Evolutionary conservation across 2,797 vertebrate species (phyloP).

Genomic region (Muscicapa comitata): DNA sequence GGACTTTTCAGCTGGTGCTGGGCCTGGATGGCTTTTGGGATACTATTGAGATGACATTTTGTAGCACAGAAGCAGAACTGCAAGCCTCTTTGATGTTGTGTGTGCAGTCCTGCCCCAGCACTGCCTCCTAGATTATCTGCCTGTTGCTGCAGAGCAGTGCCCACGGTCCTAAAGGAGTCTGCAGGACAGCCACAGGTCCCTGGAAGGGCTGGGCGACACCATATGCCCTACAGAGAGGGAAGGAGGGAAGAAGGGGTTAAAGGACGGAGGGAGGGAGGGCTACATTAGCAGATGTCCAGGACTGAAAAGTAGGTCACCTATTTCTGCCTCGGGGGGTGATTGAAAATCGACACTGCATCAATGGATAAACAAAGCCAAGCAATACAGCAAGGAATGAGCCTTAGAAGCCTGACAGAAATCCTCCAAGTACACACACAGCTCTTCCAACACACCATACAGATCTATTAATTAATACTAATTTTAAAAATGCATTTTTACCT

Average conservation of each 20-base stretch:
- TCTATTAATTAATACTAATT: background rate
- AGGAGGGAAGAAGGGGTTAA: constrained; percentile 36
- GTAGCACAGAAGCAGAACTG: background rate
- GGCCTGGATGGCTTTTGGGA: background rate
- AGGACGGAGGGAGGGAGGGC: background rate
- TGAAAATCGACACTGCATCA: background rate
- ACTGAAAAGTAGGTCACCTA: constrained; percentile 67
- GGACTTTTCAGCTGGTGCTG: background rate
- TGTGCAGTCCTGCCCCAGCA: background rate
- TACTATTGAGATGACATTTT: background rate
- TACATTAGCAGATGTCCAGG: constrained; percentile 56
- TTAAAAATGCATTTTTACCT: background rate
- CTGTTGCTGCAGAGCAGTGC: accelerated
- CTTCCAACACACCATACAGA: background rate
- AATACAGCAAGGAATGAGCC: background rate
- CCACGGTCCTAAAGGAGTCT: background rate
- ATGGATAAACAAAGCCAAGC: constrained; percentile 1
- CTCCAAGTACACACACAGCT: background rate
- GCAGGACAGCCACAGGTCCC: background rate
- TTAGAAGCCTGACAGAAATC: background rate
- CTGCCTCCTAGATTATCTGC: background rate
- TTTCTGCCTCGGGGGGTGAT: constrained; percentile 10
- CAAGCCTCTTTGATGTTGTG: accelerated
- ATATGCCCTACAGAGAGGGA: background rate
- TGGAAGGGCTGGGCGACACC: background rate